Evolutionary conservation across 2,797 vertebrate genomes (phyloP).

Genomic region (Setipinna tenuifilis): DNA sequence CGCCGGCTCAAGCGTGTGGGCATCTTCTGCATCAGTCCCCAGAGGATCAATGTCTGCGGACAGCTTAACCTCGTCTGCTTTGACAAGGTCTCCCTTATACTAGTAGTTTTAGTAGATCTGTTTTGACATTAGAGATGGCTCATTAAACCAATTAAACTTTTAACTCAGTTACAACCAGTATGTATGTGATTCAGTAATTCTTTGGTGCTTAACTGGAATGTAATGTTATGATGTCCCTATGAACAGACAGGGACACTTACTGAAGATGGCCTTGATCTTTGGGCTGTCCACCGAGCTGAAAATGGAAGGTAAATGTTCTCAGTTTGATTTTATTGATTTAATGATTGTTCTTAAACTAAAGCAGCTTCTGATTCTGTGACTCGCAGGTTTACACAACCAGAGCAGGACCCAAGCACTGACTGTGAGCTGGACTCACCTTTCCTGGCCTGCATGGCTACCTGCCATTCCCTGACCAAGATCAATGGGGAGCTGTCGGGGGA

Average conservation of each 20-base stretch:
- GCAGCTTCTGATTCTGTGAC: not conserved
- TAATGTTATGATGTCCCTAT: not conserved
- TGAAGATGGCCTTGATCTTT: conserved; percentile 95
- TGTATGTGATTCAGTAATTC: not conserved
- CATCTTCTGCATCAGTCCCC: conserved; percentile 98
- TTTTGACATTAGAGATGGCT: not conserved
- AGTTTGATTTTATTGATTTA: not conserved
- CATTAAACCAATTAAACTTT: not conserved
- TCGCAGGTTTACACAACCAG: conserved; percentile 86
- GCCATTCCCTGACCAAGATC: conserved; percentile 98
- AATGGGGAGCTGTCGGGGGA: conserved; percentile 95
- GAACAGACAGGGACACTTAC: conserved; percentile 94
- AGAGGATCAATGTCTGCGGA: conserved; percentile 97
- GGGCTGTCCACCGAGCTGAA: conserved; percentile 91
- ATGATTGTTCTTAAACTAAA: not conserved
- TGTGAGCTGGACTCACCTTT: conserved; percentile 90
- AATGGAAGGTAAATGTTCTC: conserved; percentile 75
- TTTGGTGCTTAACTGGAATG: not conserved
- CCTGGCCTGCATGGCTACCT: conserved; percentile 96
- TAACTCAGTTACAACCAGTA: not conserved
- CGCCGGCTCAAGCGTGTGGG: conserved; percentile 86
- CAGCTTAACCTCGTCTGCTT: conserved; percentile 97
- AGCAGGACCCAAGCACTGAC: conserved; percentile 86
- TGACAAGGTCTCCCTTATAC: conserved; percentile 83
- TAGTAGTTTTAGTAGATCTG: not conserved